Evolutionary conservation across 2,797 vertebrate species (phyloP).

Genomic region (Girardinus metallicus): DNA sequence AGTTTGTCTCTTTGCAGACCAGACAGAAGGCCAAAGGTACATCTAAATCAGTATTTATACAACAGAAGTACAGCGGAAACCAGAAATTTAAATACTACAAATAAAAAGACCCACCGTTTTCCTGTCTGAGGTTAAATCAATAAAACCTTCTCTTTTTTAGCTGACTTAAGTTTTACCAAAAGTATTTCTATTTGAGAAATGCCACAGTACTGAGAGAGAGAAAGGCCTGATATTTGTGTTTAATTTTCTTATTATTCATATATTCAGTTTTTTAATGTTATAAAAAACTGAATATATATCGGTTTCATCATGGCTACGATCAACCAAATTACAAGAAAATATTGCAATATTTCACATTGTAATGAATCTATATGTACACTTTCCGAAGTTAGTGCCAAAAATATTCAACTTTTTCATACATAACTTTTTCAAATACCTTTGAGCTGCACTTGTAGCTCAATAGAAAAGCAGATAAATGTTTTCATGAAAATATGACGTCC

Average conservation of each 20-base stretch:
- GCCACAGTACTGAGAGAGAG: no score
- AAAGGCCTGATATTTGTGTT: not conserved
- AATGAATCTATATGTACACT: not conserved
- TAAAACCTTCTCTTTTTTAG: no score
- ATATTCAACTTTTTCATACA: no score
- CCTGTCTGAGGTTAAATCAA: no score
- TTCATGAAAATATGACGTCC: not conserved
- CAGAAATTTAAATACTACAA: no score
- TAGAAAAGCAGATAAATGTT: not conserved
- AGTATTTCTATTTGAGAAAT: no score
- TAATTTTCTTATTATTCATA: not conserved
- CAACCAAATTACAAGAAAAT: not conserved
- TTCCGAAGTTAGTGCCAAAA: not conserved
- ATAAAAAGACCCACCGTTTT: no score
- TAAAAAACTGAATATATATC: not conserved
- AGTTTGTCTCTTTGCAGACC: not conserved
- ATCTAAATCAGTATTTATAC: not conserved
- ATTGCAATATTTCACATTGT: not conserved
- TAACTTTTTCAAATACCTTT: no score
- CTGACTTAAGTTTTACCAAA: no score
- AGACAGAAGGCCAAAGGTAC: not conserved
- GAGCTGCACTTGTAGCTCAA: not conserved
- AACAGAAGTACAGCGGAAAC: no score
- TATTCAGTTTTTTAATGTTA: no score
- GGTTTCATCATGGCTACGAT: not conserved